phyloP scores from a whole-genome alignment of 2,888 invertebrate species.

The Drosophila maculinotata region DNA sequence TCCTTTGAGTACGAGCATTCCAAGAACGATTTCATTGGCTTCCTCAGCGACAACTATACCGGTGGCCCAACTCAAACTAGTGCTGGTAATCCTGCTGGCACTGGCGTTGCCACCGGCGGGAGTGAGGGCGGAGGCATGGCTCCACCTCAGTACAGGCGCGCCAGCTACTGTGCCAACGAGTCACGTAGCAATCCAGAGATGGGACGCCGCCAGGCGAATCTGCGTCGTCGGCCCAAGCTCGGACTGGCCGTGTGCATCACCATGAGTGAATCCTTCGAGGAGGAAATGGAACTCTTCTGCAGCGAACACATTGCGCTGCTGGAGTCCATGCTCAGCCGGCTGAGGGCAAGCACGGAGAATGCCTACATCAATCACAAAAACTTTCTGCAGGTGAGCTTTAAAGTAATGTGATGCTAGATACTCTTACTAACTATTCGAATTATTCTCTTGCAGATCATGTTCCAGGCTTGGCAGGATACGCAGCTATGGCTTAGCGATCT shows the following conservation, averaged over 20 bases:
- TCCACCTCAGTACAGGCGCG: conserved; percentile 71
- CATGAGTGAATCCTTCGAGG: conserved; percentile 86
- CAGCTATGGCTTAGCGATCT: conserved; percentile 88
- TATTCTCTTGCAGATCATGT: conserved; percentile 84
- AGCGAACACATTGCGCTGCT: conserved; percentile 92
- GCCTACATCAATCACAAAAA: conserved; percentile 87
- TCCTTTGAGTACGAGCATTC: conserved; percentile 85
- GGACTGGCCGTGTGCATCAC: conserved; percentile 89
- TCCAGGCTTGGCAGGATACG: conserved; percentile 85
- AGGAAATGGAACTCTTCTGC: conserved; percentile 90
- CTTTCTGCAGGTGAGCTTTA: conserved; percentile 86
- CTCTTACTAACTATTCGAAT: neutral
- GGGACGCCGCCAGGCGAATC: conserved; percentile 67
- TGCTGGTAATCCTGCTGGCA: conserved; percentile 26
- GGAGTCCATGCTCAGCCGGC: conserved; percentile 90
- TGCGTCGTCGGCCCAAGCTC: conserved; percentile 86
- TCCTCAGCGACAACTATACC: conserved; percentile 81
- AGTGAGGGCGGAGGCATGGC: conserved; percentile 82
- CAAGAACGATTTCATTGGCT: conserved; percentile 84
- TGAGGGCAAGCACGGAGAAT: conserved; percentile 88
- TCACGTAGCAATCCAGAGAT: conserved; percentile 85
- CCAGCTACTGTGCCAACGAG: conserved; percentile 81
- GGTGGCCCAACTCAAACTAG: conserved; percentile 10
- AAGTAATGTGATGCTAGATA: neutral
- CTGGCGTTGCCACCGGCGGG: conserved; percentile 48